Conservation (phyloP, 2,888 invertebrate species). For the Lasiommata megera region DNA sequence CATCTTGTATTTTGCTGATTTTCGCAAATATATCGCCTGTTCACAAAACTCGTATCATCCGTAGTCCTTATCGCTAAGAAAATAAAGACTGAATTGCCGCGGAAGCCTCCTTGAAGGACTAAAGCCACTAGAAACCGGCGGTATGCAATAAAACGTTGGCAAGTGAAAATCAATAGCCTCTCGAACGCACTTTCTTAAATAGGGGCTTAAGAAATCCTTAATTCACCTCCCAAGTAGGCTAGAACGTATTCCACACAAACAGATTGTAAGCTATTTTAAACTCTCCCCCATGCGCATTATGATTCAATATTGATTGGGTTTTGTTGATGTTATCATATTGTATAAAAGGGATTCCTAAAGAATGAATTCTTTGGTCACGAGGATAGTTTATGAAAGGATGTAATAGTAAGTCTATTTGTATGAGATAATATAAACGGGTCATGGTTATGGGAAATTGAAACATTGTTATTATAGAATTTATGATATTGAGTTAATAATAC, state of each 20-base stretch:
- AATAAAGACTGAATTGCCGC: conserved; percentile 2
- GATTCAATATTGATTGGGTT: background rate
- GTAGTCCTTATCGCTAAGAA: background rate
- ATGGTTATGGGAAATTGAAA: conserved; percentile 10
- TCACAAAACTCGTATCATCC: background rate
- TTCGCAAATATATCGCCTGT: conserved; percentile 16
- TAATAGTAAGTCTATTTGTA: conserved; percentile 26
- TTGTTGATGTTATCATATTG: conserved; percentile 13
- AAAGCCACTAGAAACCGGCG: conserved; percentile 23
- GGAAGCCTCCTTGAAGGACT: conserved; percentile 12
- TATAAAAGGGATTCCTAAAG: conserved; percentile 9
- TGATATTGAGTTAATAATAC: too few species aligned
- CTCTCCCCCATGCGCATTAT: conserved; percentile 9
- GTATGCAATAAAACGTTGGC: conserved; percentile 37
- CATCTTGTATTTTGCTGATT: conserved; percentile 20
- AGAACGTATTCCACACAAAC: background rate
- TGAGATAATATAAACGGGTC: conserved; percentile 11
- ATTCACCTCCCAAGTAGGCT: conserved; percentile 24
- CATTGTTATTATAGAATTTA: conserved; percentile 1
- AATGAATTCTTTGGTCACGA: conserved; percentile 29
- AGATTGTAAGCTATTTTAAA: conserved; percentile 8
- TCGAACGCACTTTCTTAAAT: conserved; percentile 40
- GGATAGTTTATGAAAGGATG: conserved; percentile 32
- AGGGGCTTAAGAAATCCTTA: conserved; percentile 37
- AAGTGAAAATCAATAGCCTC: conserved; percentile 49